These are phyloP conservation scores for Coturnix japonica DNA, from an alignment of 2,113 vertebrate species.

Conservation along the genomic window DNA sequence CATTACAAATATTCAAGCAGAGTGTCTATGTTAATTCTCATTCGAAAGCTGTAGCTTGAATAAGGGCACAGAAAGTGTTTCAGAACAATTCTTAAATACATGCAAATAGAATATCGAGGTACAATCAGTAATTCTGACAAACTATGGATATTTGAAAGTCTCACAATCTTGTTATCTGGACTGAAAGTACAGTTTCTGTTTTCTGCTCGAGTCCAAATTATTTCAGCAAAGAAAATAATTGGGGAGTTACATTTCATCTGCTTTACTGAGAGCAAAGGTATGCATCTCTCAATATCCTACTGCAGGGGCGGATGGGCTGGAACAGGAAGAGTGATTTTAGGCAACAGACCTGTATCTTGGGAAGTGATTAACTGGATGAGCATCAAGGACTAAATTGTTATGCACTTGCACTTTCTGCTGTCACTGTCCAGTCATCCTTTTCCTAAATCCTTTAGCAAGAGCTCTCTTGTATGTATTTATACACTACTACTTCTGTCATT, in stretches of 20 bases:
- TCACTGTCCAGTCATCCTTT: neutral
- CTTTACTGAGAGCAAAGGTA: neutral
- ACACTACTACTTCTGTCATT: neutral
- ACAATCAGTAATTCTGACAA: neutral
- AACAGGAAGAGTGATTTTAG: neutral
- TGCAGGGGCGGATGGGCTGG: neutral
- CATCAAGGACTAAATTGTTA: neutral
- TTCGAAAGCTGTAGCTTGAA: neutral
- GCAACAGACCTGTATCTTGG: neutral
- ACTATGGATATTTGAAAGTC: neutral
- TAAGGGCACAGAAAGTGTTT: neutral
- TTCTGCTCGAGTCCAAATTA: neutral
- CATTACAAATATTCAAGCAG: neutral
- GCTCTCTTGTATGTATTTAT: neutral
- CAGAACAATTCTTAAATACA: neutral
- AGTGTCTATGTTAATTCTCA: neutral
- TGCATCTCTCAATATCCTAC: neutral
- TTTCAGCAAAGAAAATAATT: neutral
- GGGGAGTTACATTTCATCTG: neutral
- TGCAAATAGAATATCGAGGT: neutral
- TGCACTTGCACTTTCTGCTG: neutral
- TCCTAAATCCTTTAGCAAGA: neutral
- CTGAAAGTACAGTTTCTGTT: accelerated
- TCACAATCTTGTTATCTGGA: neutral
- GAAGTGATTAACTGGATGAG: neutral